These are phyloP conservation scores for Arothron firmamentum DNA, from an alignment of 2,113 vertebrate genomes.

Conservation along the genomic window DNA sequence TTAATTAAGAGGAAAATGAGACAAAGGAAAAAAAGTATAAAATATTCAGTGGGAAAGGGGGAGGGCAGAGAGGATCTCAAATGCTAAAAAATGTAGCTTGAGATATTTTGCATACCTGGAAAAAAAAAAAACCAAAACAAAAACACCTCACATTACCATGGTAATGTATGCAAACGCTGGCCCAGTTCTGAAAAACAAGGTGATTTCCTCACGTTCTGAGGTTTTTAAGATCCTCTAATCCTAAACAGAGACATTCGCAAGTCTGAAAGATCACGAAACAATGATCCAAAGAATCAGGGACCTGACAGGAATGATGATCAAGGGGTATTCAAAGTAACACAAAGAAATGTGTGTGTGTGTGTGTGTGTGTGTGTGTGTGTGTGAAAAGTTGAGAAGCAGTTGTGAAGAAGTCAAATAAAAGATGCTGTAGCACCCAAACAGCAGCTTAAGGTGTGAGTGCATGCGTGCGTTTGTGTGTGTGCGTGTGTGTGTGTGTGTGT, in stretches of 20 bases:
- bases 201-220: neutral
- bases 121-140: neutral
- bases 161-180: conserved; percentile 51
- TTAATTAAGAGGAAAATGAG: conserved; percentile 36
- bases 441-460: neutral
- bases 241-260: too few species aligned
- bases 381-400: too few species aligned
- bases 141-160: conserved; percentile 7
- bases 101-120: conserved; percentile 28
- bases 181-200: conserved; percentile 39
- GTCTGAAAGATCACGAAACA: neutral
- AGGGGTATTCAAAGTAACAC: too few species aligned
- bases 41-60: conserved; percentile 3
- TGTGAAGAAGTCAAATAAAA: too few species aligned
- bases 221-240: too few species aligned
- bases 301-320: conserved; percentile 19
- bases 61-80: conserved; percentile 11
- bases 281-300: conserved; percentile 14
- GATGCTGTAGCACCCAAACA: too few species aligned
- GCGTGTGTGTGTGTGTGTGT: conserved; percentile 12
- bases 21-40: neutral
- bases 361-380: too few species aligned
- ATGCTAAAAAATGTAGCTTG: conserved; percentile 8
- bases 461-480: neutral
- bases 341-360: too few species aligned